These are phyloP conservation scores for Lophius piscatorius DNA, from an alignment of 2,113 vertebrate genomes.

Conservation along the genomic window DNA sequence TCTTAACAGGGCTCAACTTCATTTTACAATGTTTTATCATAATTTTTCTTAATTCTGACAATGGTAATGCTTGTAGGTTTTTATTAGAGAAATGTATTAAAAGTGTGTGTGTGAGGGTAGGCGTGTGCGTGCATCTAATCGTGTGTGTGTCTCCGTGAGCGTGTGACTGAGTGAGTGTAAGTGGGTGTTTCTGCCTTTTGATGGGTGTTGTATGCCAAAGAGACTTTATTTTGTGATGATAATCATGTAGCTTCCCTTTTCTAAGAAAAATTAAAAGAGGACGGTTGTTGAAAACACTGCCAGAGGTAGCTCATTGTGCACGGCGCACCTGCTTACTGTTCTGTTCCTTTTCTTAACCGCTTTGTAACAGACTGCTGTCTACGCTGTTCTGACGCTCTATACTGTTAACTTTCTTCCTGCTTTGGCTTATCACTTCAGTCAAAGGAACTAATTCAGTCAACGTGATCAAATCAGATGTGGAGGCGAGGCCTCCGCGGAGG, in stretches of 20 bases:
- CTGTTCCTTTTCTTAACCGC: conserved; percentile 43
- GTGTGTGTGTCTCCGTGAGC: conserved; percentile 31
- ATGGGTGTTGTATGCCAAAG: conserved; percentile 80
- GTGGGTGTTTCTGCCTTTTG: conserved; percentile 69
- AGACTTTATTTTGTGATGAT: conserved; percentile 80
- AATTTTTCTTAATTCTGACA: conserved; percentile 56
- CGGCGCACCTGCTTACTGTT: conserved; percentile 45
- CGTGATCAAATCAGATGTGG: too few relatives aligned
- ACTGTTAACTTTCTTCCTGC: conserved; percentile 34
- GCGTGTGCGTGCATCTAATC: conserved; percentile 25
- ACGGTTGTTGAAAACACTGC: conserved; percentile 64
- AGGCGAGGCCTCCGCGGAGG: too few relatives aligned
- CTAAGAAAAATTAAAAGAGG: conserved; percentile 31
- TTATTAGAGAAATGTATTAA: conserved; percentile 58
- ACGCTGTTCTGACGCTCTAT: conserved; percentile 39
- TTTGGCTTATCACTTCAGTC: conserved; percentile 28
- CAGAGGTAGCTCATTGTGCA: conserved; percentile 61
- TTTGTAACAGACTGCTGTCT: conserved; percentile 60
- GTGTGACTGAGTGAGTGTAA: conserved; percentile 19
- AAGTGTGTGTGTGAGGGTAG: conserved; percentile 50
- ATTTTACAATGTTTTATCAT: conserved; percentile 71
- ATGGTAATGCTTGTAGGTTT: conserved; percentile 61
- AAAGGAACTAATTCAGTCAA: conserved; percentile 20
- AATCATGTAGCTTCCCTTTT: conserved; percentile 60
- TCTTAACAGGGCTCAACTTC: conserved; percentile 73